Percentiles rank a stretch among this genome's conserved stretches.
Evolutionary conservation across 2,113 vertebrate genomes (phyloP).

Genomic region (Brevimyrus niger): DNA sequence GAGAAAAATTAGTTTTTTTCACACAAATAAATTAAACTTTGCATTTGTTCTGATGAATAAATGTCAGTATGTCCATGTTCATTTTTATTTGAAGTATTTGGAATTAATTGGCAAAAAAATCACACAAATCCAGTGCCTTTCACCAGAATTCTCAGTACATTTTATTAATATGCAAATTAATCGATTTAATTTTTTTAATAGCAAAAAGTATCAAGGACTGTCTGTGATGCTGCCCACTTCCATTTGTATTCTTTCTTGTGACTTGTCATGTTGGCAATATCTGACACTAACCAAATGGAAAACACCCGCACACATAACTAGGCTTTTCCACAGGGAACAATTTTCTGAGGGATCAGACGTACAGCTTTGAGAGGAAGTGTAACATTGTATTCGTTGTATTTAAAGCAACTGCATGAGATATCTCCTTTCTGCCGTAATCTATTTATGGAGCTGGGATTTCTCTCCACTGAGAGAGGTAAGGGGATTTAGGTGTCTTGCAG

Average conservation of each 20-base stretch:
- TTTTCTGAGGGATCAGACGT: background rate
- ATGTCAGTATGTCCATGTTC: background rate
- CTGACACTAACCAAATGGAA: background rate
- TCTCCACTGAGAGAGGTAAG: background rate
- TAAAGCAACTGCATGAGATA: background rate
- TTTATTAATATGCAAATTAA: conserved; percentile 32
- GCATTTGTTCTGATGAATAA: background rate
- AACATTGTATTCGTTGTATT: background rate
- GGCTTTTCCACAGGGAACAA: background rate
- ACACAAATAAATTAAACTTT: conserved; percentile 40
- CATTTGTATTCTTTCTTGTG: conserved; percentile 25
- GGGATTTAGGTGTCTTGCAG: background rate
- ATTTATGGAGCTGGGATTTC: background rate
- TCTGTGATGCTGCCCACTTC: background rate
- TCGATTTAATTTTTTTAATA: conserved; percentile 19
- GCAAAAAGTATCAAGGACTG: background rate
- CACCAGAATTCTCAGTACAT: conserved; percentile 46
- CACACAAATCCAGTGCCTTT: conserved; percentile 28
- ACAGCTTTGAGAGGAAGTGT: background rate
- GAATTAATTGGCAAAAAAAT: conserved; percentile 18
- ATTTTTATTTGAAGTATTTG: conserved; percentile 19
- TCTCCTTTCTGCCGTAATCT: background rate
- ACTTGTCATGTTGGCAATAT: conserved; percentile 31
- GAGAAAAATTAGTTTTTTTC: conserved; percentile 12
- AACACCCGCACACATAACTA: background rate